These are phyloP conservation scores for Spongilla lacustris DNA, from an alignment of 37 sponge, comb jelly and placozoan genomes.

Conservation along the genomic window DNA sequence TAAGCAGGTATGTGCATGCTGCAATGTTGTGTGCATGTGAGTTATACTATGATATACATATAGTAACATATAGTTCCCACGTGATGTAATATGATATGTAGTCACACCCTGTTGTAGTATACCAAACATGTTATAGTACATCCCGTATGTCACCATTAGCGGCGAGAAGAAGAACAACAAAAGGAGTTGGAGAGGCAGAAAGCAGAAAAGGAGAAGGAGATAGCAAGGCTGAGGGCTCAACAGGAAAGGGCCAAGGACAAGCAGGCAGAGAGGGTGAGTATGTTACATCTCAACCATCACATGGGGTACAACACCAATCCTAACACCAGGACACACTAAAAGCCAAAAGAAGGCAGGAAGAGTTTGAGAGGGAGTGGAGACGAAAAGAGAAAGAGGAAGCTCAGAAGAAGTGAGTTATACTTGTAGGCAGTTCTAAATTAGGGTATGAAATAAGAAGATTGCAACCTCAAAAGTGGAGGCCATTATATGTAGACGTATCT, in stretches of 20 bases:
- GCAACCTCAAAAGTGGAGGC: not conserved
- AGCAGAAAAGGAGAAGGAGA: slow-evolving; percentile 95
- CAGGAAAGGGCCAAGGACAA: slow-evolving; percentile 98
- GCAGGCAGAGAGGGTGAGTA: slow-evolving; percentile 91
- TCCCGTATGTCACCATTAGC: slow-evolving; percentile 1
- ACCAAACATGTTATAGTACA: not conserved
- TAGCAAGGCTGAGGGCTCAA: slow-evolving; percentile 90
- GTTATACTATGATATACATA: no score
- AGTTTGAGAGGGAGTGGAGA: slow-evolving; percentile 95
- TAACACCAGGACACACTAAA: slow-evolving; percentile 83
- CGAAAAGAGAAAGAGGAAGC: slow-evolving; percentile 91
- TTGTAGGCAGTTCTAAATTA: not conserved
- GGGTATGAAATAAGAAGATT: not conserved
- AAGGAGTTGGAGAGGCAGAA: slow-evolving; percentile 86
- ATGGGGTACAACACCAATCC: not conserved
- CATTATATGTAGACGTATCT: not conserved
- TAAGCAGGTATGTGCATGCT: slow-evolving; percentile 80
- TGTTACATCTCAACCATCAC: not conserved
- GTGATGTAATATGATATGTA: slow-evolving; percentile 31
- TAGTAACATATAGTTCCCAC: no score
- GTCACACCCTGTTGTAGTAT: no score
- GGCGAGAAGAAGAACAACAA: slow-evolving; percentile 85
- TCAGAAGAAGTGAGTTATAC: slow-evolving; percentile 73
- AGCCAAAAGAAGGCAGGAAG: slow-evolving; percentile 96
- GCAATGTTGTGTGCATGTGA: slow-evolving; percentile 54